Percentiles rank a stretch among this genome's conserved stretches.
phyloP scores from a whole-genome alignment of 2,797 vertebrate species.

The Enteromius mattozi region DNA sequence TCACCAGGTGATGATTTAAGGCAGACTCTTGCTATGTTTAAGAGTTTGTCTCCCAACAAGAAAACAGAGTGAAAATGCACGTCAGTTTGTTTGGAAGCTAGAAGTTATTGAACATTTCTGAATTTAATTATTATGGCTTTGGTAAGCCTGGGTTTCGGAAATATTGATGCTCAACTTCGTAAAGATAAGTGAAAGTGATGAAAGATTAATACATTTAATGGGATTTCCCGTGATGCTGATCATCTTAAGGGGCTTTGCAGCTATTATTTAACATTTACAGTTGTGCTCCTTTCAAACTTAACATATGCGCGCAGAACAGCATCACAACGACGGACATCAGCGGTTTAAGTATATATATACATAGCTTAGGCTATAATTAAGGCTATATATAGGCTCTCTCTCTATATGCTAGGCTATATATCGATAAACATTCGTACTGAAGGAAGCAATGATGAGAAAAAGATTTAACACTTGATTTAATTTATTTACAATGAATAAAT shows the following conservation, averaged over 20 bases:
- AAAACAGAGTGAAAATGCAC: slow-evolving; percentile 4
- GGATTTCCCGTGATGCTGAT: slow-evolving; percentile 21
- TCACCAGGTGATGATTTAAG: not conserved
- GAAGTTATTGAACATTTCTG: slow-evolving; percentile 9
- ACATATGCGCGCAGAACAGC: not conserved
- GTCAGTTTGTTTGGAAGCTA: not conserved
- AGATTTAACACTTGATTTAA: not conserved
- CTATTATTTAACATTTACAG: not conserved
- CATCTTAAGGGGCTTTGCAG: slow-evolving; percentile 13
- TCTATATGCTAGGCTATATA: not conserved
- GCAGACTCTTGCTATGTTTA: not conserved
- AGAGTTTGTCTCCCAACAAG: not conserved
- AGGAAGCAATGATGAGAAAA: not conserved
- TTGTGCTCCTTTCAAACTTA: not conserved
- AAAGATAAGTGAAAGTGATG: slow-evolving; percentile 3
- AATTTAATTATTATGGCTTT: not conserved
- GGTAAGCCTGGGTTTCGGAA: slow-evolving; percentile 2
- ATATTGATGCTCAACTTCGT: slow-evolving; percentile 7
- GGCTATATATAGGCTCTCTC: not conserved
- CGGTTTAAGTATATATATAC: not conserved
- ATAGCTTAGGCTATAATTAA: not conserved
- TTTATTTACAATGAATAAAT: not conserved
- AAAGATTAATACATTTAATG: slow-evolving; percentile 24
- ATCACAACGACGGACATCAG: not conserved
- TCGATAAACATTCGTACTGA: not conserved